Conservation (phyloP, 2,113 vertebrate genomes). For the Campylomormyrus tamandua region DNA sequence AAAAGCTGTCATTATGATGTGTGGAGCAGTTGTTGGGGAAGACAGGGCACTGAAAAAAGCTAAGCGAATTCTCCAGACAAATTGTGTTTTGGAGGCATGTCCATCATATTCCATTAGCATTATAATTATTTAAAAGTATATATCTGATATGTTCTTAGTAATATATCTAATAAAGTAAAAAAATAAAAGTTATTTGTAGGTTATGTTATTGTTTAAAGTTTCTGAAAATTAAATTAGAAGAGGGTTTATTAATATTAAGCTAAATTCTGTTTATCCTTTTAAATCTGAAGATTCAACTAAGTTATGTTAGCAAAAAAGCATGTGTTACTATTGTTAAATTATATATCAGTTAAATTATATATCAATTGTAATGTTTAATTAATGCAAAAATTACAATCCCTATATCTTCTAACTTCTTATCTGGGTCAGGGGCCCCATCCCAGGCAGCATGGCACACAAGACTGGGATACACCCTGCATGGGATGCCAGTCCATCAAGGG, state of each 20-base stretch:
- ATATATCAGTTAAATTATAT: not conserved
- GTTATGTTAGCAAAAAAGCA: not conserved
- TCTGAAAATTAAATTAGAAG: not conserved
- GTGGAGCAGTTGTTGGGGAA: not conserved
- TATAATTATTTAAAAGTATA: not conserved
- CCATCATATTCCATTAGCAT: not conserved
- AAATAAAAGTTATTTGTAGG: not conserved
- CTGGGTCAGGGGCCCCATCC: not conserved
- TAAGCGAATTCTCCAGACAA: not conserved
- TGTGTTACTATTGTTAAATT: not conserved
- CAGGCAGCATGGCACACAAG: not conserved
- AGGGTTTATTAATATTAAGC: not conserved
- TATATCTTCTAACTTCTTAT: not conserved
- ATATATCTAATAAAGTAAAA: not conserved
- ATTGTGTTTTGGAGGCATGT: not conserved
- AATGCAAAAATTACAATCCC: not conserved
- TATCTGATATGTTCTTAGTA: not conserved
- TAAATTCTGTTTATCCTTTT: not conserved
- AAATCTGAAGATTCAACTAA: not conserved
- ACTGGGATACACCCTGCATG: not conserved
- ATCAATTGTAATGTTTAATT: not conserved
- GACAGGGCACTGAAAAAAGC: not conserved
- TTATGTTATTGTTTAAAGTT: not conserved
- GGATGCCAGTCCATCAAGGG: not conserved
- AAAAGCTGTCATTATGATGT: not conserved